These are phyloP conservation scores for Neocrepidodera transversa DNA, from an alignment of 2,888 invertebrate species.

Conservation along the genomic window DNA sequence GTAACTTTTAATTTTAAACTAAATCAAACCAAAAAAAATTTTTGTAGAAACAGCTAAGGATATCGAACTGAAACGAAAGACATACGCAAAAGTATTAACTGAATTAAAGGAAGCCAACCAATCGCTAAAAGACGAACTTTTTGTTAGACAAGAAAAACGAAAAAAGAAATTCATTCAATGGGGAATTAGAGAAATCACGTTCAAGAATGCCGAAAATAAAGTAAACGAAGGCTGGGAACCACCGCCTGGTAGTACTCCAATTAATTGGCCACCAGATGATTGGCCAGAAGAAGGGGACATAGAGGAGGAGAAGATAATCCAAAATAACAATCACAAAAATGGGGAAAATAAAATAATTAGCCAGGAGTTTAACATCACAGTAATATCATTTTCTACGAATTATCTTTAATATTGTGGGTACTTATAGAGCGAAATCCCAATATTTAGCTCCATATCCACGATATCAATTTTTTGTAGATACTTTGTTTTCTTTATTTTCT, in stretches of 20 bases:
- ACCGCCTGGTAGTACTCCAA: neutral
- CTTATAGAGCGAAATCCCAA: too few relatives aligned
- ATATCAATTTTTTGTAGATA: too few relatives aligned
- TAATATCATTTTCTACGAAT: too few relatives aligned
- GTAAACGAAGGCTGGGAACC: neutral
- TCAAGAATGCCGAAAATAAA: neutral
- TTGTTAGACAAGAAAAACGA: neutral
- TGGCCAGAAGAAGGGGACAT: neutral
- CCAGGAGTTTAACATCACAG: too few relatives aligned
- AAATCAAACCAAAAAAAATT: neutral
- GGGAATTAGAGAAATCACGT: neutral
- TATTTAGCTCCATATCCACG: too few relatives aligned
- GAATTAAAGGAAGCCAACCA: neutral
- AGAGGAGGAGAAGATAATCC: neutral
- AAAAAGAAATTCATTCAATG: neutral
- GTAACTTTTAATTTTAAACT: too few relatives aligned
- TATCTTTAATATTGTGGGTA: too few relatives aligned
- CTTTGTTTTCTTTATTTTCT: too few relatives aligned
- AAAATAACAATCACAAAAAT: too few relatives aligned
- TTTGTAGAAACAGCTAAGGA: neutral
- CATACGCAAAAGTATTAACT: neutral
- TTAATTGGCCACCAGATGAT: constrained; percentile 6
- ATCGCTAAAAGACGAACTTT: neutral
- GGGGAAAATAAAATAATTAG: too few relatives aligned
- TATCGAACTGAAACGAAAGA: neutral